Percentiles rank a stretch among this genome's conserved stretches.
These are phyloP conservation scores for Macquaria australasica DNA, from an alignment of 2,113 vertebrate species.

Conservation along the genomic window DNA sequence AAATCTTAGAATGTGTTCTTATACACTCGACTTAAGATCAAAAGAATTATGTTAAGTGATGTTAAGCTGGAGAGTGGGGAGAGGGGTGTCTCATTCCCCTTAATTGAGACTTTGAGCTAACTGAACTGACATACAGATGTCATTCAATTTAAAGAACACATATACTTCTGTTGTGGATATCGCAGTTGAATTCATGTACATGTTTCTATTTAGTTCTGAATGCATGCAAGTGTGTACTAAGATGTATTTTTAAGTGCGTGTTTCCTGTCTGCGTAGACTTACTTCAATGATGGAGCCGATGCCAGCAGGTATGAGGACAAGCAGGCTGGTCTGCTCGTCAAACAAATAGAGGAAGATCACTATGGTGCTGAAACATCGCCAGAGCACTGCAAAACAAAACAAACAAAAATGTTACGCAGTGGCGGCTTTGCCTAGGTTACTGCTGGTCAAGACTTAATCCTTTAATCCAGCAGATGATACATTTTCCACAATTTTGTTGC, in stretches of 20 bases:
- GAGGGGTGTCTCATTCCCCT: no score
- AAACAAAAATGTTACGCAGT: not conserved
- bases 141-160: no score
- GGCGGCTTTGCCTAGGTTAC: not conserved
- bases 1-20: not conserved
- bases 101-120: not conserved
- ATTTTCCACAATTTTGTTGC: not conserved
- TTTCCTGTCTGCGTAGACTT: slow-evolving; percentile 3
- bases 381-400: slow-evolving; percentile 86
- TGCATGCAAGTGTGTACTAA: not conserved
- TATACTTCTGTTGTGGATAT: no score
- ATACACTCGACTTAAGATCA: not conserved
- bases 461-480: not conserved
- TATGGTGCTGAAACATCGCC: slow-evolving; percentile 98
- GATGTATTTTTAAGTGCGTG: not conserved
- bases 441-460: not conserved
- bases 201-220: not conserved
- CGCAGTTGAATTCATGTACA: not conserved
- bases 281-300: slow-evolving; percentile 96
- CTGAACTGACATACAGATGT: not conserved
- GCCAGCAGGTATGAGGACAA: slow-evolving; percentile 95
- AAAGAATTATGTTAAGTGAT: not conserved
- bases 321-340: slow-evolving; percentile 96
- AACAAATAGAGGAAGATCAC: slow-evolving; percentile 97
- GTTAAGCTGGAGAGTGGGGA: not conserved